These are phyloP conservation scores for Sardina pilchardus DNA, from an alignment of 2,113 vertebrate species.

Conservation along the genomic window DNA sequence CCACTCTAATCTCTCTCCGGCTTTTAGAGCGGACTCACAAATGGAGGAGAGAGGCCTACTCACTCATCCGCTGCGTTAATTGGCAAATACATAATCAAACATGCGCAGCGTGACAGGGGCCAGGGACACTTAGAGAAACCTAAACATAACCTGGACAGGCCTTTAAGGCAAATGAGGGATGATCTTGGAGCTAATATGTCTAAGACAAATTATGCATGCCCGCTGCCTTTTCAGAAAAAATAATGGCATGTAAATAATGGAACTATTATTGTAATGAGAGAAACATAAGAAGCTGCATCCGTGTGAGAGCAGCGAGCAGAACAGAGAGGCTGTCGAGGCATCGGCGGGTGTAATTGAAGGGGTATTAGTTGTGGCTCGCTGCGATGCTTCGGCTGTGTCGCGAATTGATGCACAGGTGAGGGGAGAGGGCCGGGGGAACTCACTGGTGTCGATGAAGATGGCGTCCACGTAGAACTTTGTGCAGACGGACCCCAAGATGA, in stretches of 20 bases:
- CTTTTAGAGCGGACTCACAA: neutral
- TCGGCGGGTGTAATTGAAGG: neutral
- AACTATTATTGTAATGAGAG: neutral
- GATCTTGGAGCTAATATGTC: neutral
- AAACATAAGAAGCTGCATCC: neutral
- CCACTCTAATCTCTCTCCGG: neutral
- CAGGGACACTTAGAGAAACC: neutral
- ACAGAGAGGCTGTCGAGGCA: neutral
- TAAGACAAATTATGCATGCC: neutral
- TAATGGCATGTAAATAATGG: neutral
- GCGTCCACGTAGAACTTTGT: constrained; percentile 98
- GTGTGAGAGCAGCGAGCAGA: neutral
- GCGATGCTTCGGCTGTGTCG: neutral
- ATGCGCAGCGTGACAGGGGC: neutral
- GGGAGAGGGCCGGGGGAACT: constrained; percentile 56
- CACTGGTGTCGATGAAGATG: constrained; percentile 93
- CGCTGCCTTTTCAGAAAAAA: neutral
- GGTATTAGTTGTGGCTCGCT: neutral
- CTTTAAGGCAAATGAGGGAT: neutral
- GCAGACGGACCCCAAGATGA: constrained; percentile 97
- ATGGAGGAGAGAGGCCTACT: neutral
- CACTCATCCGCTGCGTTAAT: neutral
- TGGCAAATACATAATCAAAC: neutral
- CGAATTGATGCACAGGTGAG: neutral
- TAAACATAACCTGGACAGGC: neutral